A percentile compares a stretch with the other conserved stretches of the same genome.
Conservation (phyloP, 2,797 vertebrate species). For the Alauda arvensis region DNA sequence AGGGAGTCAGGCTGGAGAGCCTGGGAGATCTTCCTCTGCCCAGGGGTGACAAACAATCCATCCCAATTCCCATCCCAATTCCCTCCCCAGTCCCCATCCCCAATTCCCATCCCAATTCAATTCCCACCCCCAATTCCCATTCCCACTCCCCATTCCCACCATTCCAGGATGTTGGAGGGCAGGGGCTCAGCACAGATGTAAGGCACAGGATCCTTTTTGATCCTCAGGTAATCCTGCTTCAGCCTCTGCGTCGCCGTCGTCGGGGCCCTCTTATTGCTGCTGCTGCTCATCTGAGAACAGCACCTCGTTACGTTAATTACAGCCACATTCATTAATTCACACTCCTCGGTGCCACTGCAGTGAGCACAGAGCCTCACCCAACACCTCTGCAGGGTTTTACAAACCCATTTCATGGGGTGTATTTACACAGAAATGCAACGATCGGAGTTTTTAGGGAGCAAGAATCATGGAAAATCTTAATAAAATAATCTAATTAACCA, state of each 20-base stretch:
- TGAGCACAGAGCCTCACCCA: accelerated
- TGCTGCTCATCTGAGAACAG: constrained; percentile 89
- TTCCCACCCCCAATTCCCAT: too few relatives aligned
- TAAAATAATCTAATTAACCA: too few relatives aligned
- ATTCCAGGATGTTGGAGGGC: constrained; percentile 96
- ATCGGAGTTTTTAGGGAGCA: background rate
- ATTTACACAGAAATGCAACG: background rate
- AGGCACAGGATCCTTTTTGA: constrained; percentile 98
- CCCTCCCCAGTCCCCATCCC: too few relatives aligned
- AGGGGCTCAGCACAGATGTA: constrained; percentile 97
- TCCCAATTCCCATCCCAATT: too few relatives aligned
- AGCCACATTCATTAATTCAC: too few relatives aligned
- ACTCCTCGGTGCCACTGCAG: too few relatives aligned
- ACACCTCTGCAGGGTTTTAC: background rate
- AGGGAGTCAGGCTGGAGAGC: background rate
- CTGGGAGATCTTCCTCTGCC: background rate
- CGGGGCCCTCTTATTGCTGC: constrained; percentile 92
- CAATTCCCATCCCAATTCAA: background rate
- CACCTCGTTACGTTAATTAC: too few relatives aligned
- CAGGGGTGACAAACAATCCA: too few relatives aligned
- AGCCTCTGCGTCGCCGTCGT: constrained; percentile 95
- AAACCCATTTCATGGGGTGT: too few relatives aligned
- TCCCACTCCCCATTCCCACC: constrained; percentile 64
- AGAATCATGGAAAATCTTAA: background rate
- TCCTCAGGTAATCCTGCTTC: constrained; percentile 96